phyloP scores from a whole-genome alignment of 1,140 invertebrate species.

The Apis florea region DNA sequence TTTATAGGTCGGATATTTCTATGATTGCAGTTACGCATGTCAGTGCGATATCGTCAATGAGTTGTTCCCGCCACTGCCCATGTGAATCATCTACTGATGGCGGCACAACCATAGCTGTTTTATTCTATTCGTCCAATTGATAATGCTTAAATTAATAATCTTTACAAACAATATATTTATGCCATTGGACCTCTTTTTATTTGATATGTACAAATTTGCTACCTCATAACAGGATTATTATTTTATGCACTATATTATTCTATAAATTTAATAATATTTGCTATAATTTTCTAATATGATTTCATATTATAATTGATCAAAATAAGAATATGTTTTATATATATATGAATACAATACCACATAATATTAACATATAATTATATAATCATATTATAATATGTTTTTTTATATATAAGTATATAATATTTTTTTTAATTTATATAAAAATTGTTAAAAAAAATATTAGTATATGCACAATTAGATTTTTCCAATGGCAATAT shows the following conservation, averaged over 20 bases:
- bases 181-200: conserved; percentile 11
- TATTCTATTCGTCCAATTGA: conserved; percentile 31
- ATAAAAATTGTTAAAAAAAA: background rate
- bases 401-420: too few relatives aligned
- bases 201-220: conserved; percentile 2
- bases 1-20: conserved; percentile 75
- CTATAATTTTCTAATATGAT: background rate
- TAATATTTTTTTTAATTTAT: too few relatives aligned
- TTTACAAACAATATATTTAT: conserved; percentile 10
- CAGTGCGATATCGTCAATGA: conserved; percentile 95
- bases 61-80: conserved; percentile 88
- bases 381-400: background rate
- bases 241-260: conserved; percentile 18
- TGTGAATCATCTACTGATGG: conserved; percentile 67
- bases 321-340: background rate
- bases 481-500: conserved; percentile 36
- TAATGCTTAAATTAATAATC: conserved; percentile 16
- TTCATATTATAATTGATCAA: background rate
- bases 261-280: conserved; percentile 3
- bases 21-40: conserved; percentile 91
- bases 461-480: background rate
- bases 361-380: background rate
- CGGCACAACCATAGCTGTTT: conserved; percentile 69
- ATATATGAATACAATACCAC: background rate
- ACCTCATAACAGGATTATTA: conserved; percentile 30